A percentile compares a stretch with the other conserved stretches of the same genome.
Conservation (phyloP, 2,888 invertebrate species). For the Drosophila mimica region DNA sequence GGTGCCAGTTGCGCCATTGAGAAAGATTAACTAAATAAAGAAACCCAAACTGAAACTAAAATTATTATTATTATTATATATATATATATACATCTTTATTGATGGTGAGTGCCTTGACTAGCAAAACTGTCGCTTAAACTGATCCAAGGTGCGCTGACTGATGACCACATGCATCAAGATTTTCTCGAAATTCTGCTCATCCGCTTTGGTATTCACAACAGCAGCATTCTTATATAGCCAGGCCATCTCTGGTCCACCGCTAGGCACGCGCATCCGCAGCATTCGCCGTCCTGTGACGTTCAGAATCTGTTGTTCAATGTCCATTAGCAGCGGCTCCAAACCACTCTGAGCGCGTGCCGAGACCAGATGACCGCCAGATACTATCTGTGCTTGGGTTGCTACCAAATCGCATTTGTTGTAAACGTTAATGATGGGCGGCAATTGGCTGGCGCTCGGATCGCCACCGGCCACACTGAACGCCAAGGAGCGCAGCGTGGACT, state of each 20-base stretch:
- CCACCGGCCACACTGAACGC: constrained; percentile 76
- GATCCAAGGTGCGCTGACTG: constrained; percentile 86
- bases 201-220: constrained; percentile 86
- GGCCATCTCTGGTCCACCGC: constrained; percentile 87
- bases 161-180: constrained; percentile 87
- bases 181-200: constrained; percentile 86
- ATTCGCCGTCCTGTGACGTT: constrained; percentile 86
- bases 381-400: neutral
- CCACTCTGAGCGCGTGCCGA: constrained; percentile 86
- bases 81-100: constrained; percentile 1
- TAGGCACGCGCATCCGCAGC: constrained; percentile 87
- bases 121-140: constrained; percentile 86
- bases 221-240: constrained; percentile 89
- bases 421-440: constrained; percentile 87
- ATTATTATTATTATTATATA: neutral
- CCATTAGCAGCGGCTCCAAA: constrained; percentile 74
- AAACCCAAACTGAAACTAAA: neutral
- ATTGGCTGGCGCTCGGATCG: constrained; percentile 37
- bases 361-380: constrained; percentile 80
- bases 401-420: constrained; percentile 90
- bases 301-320: constrained; percentile 85
- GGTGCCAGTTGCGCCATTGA: constrained; percentile 59
- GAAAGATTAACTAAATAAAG: constrained; percentile 14
- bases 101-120: constrained; percentile 13
- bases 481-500: constrained; percentile 87